Evolutionary conservation across 2,888 invertebrate genomes (phyloP).

Genomic region (Arge pagana): DNA sequence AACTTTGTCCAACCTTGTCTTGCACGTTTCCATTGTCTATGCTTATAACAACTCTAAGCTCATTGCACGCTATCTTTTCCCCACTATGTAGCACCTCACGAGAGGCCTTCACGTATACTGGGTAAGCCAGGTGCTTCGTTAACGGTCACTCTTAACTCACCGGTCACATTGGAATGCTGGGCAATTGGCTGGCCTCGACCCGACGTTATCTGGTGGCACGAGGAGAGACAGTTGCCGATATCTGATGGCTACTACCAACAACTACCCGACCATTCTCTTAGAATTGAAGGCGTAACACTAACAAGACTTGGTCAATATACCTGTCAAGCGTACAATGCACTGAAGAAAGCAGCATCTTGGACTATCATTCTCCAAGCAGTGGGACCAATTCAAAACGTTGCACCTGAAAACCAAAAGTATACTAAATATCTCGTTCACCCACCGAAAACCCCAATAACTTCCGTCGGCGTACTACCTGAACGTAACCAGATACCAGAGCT

Average conservation of each 20-base stretch:
- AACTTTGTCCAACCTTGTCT: no score
- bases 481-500: constrained; percentile 44
- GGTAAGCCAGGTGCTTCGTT: constrained; percentile 69
- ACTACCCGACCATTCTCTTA: constrained; percentile 73
- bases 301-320: constrained; percentile 83
- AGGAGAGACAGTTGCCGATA: constrained; percentile 74
- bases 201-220: constrained; percentile 83
- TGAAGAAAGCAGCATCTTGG: constrained; percentile 77
- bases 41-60: constrained; percentile 1
- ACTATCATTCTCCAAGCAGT: constrained; percentile 73
- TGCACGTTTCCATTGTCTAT: no score
- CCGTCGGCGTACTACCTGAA: constrained; percentile 51
- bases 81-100: constrained; percentile 64
- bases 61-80: constrained; percentile 14
- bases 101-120: constrained; percentile 67
- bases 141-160: constrained; percentile 72
- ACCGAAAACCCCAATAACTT: constrained; percentile 53
- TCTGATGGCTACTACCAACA: constrained; percentile 72
- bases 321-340: constrained; percentile 87
- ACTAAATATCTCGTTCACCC: constrained; percentile 67
- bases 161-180: constrained; percentile 76
- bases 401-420: constrained; percentile 64
- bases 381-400: constrained; percentile 68
- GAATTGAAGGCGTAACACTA: constrained; percentile 72
- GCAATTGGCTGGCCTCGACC: constrained; percentile 83